phyloP scores from a whole-genome alignment of 2,797 vertebrate species.

The Pangasius sanitwongsei region DNA sequence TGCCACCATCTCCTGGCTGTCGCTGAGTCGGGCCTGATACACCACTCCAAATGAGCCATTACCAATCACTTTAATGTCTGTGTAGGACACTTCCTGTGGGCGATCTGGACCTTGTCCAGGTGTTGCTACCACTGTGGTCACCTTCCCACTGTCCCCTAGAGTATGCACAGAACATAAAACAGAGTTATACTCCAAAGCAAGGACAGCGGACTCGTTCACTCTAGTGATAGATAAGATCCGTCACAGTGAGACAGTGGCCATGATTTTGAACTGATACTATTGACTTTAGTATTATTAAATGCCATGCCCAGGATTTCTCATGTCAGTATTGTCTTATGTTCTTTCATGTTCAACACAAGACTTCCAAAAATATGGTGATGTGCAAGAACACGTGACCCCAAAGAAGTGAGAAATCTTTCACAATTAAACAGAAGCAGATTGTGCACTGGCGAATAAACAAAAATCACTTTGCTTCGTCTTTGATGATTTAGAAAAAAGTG shows the following conservation, averaged over 20 bases:
- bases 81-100: constrained; percentile 93
- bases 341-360: not conserved
- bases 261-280: not conserved
- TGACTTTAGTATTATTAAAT: not conserved
- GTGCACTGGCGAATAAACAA: not conserved
- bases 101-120: constrained; percentile 89
- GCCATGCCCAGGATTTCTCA: not conserved
- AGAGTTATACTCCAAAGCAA: not conserved
- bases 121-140: constrained; percentile 91
- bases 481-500: not conserved
- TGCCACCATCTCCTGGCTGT: constrained; percentile 91
- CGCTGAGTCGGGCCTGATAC: constrained; percentile 89
- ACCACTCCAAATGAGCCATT: constrained; percentile 93
- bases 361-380: not conserved
- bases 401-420: not conserved
- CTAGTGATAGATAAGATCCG: not conserved
- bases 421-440: not conserved
- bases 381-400: not conserved
- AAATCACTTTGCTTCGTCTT: not conserved
- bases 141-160: constrained; percentile 88
- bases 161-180: not conserved
- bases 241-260: not conserved
- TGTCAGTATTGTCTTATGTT: not conserved
- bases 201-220: not conserved
- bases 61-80: constrained; percentile 93